These are phyloP conservation scores for Pandemis cinnamomeana DNA, from an alignment of 2,888 invertebrate genomes.

Conservation along the genomic window DNA sequence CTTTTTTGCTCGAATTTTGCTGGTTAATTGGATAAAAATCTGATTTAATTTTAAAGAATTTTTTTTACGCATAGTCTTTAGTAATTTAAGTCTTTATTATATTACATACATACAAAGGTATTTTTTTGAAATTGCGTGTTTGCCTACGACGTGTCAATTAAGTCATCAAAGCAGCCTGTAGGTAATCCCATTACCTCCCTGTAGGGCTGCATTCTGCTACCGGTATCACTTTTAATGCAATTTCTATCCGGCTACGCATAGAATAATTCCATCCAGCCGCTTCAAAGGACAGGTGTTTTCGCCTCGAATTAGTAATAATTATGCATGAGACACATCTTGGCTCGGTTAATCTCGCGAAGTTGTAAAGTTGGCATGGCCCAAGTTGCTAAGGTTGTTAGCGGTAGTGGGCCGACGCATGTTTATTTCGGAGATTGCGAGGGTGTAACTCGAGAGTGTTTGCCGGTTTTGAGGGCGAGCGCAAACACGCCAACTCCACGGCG, in stretches of 20 bases:
- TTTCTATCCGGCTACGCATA: conserved; percentile 22
- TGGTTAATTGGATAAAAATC: conserved; percentile 8
- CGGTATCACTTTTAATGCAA: conserved; percentile 29
- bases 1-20: not conserved
- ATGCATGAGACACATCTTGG: conserved; percentile 56
- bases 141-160: not conserved
- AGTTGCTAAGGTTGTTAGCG: conserved; percentile 72
- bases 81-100: not conserved
- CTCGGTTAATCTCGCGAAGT: conserved; percentile 69
- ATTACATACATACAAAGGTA: not conserved
- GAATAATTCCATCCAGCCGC: conserved; percentile 29
- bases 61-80: not conserved
- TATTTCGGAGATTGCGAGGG: conserved; percentile 78
- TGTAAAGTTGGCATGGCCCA: conserved; percentile 65
- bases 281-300: conserved; percentile 54
- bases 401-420: conserved; percentile 74
- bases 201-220: not conserved
- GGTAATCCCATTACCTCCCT: not conserved
- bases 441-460: conserved; percentile 76
- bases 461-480: conserved; percentile 71
- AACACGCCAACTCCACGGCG: conserved; percentile 65
- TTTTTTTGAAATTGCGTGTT: conserved; percentile 1
- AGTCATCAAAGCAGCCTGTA: not conserved
- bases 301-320: conserved; percentile 67
- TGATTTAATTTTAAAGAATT: not conserved